These are phyloP conservation scores for Diorhabda elongata DNA, from an alignment of 1,140 invertebrate genomes.

Conservation along the genomic window DNA sequence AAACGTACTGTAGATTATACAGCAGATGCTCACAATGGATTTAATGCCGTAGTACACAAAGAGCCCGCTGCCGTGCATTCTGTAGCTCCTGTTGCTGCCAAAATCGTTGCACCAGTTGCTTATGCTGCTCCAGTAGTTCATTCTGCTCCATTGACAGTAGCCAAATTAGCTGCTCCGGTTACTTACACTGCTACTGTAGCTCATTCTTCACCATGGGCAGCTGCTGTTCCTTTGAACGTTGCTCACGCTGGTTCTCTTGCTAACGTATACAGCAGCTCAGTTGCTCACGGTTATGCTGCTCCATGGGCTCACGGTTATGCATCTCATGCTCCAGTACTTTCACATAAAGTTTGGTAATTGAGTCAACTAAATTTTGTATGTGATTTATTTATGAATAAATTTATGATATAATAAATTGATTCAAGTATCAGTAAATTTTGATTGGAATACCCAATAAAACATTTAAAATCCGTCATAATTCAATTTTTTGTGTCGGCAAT, in stretches of 20 bases:
- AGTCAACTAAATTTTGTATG: not conserved
- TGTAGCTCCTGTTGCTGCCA: constrained; percentile 33
- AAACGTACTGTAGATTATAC: constrained; percentile 58
- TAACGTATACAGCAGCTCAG: not conserved
- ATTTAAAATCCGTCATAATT: too few relatives aligned
- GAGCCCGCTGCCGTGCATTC: constrained; percentile 33
- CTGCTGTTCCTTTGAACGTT: not conserved
- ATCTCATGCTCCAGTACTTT: constrained; percentile 50
- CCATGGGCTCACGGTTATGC: not conserved
- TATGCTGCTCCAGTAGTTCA: not conserved
- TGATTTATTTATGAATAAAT: constrained; percentile 1
- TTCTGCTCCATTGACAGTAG: not conserved
- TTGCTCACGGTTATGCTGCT: not conserved
- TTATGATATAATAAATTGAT: too few relatives aligned
- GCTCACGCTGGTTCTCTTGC: too few relatives aligned
- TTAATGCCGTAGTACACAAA: constrained; percentile 49
- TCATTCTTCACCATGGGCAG: not conserved
- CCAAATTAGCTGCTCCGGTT: not conserved
- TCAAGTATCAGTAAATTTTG: too few relatives aligned
- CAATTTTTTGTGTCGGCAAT: too few relatives aligned
- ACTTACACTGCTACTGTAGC: not conserved
- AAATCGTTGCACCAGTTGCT: constrained; percentile 4
- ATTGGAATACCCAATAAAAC: too few relatives aligned
- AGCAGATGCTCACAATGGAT: constrained; percentile 54
- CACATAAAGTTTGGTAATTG: constrained; percentile 40